A percentile compares a stretch with the other conserved stretches of the same genome.
phyloP scores from a whole-genome alignment of 2,797 vertebrate genomes.

The Lithobates pipiens region DNA sequence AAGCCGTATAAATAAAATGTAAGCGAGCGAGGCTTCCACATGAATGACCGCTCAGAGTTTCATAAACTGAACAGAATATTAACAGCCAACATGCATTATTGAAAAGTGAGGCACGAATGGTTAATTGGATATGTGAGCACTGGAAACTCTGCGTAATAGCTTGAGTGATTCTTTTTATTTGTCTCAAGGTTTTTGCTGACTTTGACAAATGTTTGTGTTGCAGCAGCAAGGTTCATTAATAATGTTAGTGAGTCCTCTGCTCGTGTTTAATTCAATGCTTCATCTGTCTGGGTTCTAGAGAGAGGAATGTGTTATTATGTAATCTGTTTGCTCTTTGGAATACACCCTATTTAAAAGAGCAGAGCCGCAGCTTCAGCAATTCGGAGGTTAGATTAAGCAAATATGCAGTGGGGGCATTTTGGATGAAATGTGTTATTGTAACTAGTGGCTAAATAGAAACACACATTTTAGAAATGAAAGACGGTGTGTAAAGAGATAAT shows the following conservation, averaged over 20 bases:
- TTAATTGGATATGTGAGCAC: conserved; percentile 40
- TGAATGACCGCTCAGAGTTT: neutral
- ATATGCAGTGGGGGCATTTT: neutral
- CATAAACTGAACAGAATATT: neutral
- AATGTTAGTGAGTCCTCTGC: conserved; percentile 56
- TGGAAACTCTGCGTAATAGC: conserved; percentile 22
- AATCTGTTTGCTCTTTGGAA: conserved; percentile 40
- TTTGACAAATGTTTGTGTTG: conserved; percentile 58
- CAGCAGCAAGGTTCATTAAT: conserved; percentile 57
- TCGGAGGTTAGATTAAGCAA: neutral
- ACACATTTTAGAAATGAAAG: neutral
- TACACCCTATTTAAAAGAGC: conserved; percentile 6
- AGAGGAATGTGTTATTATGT: conserved; percentile 52
- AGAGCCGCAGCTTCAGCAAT: conserved; percentile 1
- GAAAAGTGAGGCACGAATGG: conserved; percentile 20
- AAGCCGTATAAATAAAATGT: too few relatives aligned
- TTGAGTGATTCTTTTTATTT: conserved; percentile 33
- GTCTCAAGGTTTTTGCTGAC: conserved; percentile 57
- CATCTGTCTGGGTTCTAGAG: conserved; percentile 44
- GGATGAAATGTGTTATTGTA: neutral
- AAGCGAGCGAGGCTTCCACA: neutral
- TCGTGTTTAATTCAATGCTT: conserved; percentile 53
- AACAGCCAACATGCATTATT: conserved; percentile 14
- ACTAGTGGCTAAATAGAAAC: neutral
- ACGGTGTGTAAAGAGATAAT: neutral